A percentile compares a stretch with the other conserved stretches of the same genome.
These are phyloP conservation scores for Hydractinia symbiolongicarpus DNA, from an alignment of 30 jellyfish, hydroid and myxozoan genomes.

Conservation along the genomic window DNA sequence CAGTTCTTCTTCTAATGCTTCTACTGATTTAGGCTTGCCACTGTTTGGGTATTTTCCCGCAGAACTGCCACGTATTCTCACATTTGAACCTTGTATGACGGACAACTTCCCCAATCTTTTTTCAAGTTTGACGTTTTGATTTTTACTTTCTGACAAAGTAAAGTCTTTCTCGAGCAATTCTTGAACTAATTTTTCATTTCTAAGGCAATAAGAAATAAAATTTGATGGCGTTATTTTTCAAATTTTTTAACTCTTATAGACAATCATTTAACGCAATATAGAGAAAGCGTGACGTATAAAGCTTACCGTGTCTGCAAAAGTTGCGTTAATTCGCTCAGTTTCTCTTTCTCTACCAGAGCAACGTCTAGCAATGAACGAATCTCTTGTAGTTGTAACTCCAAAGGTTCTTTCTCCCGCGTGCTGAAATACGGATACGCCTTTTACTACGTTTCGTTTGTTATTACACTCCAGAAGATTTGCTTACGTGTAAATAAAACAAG, in stretches of 20 bases:
- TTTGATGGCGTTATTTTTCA: background rate
- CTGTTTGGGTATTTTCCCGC: background rate
- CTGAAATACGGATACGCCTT: background rate
- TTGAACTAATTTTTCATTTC: conserved; percentile 53
- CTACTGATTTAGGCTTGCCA: conserved; percentile 1
- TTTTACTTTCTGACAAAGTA: conserved; percentile 48
- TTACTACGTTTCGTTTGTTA: no score
- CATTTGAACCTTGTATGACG: conserved; percentile 15
- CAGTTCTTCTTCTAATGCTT: conserved; percentile 15
- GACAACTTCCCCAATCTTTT: conserved; percentile 59
- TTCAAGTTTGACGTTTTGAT: conserved; percentile 58
- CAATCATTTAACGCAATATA: no score
- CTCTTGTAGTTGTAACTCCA: conserved; percentile 58
- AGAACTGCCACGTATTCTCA: background rate
- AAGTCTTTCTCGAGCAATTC: conserved; percentile 40
- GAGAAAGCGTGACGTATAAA: background rate
- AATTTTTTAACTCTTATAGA: no score
- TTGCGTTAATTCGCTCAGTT: conserved; percentile 53
- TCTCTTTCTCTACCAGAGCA: conserved; percentile 82
- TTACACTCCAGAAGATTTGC: no score
- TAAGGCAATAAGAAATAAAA: background rate
- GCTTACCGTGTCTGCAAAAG: conserved; percentile 68
- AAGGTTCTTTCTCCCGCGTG: background rate
- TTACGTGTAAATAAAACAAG: no score
- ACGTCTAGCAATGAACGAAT: conserved; percentile 46